Evolutionary conservation across 1,140 invertebrate species (phyloP).

Genomic region (Ostrea edulis): DNA sequence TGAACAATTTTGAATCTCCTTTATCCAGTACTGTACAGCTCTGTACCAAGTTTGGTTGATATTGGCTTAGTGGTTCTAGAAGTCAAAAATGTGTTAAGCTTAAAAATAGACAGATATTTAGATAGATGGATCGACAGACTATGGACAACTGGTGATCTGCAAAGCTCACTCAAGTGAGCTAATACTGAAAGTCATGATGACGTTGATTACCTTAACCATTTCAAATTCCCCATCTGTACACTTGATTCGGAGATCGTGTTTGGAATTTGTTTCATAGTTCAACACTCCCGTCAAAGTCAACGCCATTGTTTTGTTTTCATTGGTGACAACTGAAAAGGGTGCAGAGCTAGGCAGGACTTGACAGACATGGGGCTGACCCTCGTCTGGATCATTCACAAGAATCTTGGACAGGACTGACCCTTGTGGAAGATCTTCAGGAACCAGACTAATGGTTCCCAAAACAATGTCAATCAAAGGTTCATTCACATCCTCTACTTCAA

Average conservation of each 20-base stretch:
- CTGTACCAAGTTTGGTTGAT: too few relatives aligned
- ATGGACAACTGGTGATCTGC: too few relatives aligned
- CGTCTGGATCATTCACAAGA: constrained; percentile 65
- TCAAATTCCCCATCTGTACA: constrained; percentile 67
- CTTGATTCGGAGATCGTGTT: constrained; percentile 47
- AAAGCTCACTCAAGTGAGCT: too few relatives aligned
- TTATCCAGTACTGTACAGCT: too few relatives aligned
- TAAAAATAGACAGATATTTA: too few relatives aligned
- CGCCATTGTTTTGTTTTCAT: constrained; percentile 40
- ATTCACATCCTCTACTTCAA: constrained; percentile 63
- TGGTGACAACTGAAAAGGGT: constrained; percentile 57
- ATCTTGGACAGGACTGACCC: constrained; percentile 56
- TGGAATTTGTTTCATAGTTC: constrained; percentile 56
- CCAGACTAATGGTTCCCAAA: constrained; percentile 28
- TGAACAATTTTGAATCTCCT: too few relatives aligned
- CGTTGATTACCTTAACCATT: constrained; percentile 57
- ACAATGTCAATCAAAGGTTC: constrained; percentile 66
- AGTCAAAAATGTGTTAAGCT: too few relatives aligned
- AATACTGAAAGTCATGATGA: background rate
- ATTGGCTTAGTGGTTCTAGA: too few relatives aligned
- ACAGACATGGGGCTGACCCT: constrained; percentile 64
- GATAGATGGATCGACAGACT: too few relatives aligned
- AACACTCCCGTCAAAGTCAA: constrained; percentile 54
- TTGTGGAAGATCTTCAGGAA: constrained; percentile 55
- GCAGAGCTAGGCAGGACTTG: constrained; percentile 37